phyloP scores from a whole-genome alignment of 2,113 vertebrate species.

The Saguinus imperator region DNA sequence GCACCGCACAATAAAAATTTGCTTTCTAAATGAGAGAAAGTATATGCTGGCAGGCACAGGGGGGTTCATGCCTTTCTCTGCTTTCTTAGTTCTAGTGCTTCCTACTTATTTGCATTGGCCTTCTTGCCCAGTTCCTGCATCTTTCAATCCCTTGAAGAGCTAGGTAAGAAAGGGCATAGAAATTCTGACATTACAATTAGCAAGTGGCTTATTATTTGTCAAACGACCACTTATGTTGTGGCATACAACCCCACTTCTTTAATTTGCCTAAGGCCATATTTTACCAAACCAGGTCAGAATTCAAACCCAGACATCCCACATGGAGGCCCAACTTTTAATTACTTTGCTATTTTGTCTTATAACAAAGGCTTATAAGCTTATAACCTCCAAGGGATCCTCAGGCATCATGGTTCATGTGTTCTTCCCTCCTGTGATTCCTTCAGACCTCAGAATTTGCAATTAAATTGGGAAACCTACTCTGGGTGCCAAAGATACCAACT shows the following conservation, averaged over 20 bases:
- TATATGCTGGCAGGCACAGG: background rate
- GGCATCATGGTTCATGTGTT: background rate
- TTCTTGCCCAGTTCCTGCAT: background rate
- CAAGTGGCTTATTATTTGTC: background rate
- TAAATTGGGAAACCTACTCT: background rate
- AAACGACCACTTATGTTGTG: fast-evolving
- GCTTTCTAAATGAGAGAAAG: background rate
- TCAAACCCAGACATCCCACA: background rate
- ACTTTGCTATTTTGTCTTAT: background rate
- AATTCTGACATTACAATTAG: background rate
- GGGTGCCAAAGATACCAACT: background rate
- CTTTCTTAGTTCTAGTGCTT: background rate
- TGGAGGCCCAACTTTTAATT: background rate
- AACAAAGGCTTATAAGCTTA: background rate
- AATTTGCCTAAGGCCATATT: background rate
- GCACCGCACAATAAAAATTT: background rate
- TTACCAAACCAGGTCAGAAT: background rate
- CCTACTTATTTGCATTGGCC: background rate
- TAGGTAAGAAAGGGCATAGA: background rate
- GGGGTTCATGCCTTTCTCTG: background rate
- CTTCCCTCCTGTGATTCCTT: background rate
- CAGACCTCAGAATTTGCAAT: background rate
- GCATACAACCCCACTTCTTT: background rate
- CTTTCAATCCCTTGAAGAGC: background rate
- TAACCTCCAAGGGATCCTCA: background rate